phyloP scores from a whole-genome alignment of 2,888 invertebrate species.

The Cryptops parisi region DNA sequence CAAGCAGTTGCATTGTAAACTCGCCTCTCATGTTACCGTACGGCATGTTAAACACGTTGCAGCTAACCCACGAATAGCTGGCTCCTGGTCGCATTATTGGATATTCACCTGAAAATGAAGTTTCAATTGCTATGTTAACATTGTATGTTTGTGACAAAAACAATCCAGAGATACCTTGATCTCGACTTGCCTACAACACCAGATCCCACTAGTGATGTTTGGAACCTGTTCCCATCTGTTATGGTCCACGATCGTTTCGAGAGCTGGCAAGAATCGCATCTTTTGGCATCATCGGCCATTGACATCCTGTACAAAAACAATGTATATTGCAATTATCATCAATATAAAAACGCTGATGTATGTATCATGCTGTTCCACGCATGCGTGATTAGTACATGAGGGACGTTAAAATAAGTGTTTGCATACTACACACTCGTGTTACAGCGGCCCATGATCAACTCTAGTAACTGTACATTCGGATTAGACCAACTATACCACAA shows the following conservation, averaged over 20 bases:
- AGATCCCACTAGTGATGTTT: slow-evolving; percentile 26
- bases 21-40: slow-evolving; percentile 27
- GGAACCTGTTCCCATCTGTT: slow-evolving; percentile 25
- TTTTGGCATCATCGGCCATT: slow-evolving; percentile 24
- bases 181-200: slow-evolving; percentile 28
- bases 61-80: slow-evolving; percentile 26
- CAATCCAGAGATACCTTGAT: neutral
- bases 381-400: too few relatives aligned
- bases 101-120: slow-evolving; percentile 27
- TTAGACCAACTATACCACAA: too few relatives aligned
- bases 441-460: too few relatives aligned
- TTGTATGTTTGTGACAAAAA: slow-evolving; percentile 8
- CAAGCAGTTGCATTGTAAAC: slow-evolving; percentile 25
- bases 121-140: neutral
- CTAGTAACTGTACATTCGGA: too few relatives aligned
- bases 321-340: neutral
- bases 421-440: too few relatives aligned
- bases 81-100: slow-evolving; percentile 27
- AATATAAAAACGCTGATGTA: too few relatives aligned
- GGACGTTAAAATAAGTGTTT: too few relatives aligned
- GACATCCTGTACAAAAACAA: slow-evolving; percentile 22
- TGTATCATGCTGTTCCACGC: too few relatives aligned
- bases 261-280: slow-evolving; percentile 24
- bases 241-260: slow-evolving; percentile 27
- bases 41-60: slow-evolving; percentile 25